Evolutionary conservation across 2,113 vertebrate genomes (phyloP).

Genomic region (Xiphorhynchus elegans): DNA sequence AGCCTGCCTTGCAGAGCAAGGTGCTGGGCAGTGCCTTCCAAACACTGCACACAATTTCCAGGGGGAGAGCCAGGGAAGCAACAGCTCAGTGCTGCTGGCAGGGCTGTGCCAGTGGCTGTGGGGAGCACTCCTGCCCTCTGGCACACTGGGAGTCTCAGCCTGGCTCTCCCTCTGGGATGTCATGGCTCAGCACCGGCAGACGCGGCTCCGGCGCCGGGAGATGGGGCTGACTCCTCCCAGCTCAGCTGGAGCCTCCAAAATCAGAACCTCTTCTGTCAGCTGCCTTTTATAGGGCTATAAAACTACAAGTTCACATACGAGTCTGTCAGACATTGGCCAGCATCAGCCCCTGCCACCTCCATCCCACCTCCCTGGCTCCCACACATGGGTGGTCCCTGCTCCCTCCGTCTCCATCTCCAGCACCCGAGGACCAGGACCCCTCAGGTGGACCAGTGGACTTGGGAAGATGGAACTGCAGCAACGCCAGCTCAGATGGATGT

Average conservation of each 20-base stretch:
- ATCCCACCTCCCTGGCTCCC: background rate
- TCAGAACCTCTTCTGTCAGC: slow-evolving; percentile 69
- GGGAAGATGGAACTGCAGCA: background rate
- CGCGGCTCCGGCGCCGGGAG: background rate
- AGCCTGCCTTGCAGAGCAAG: background rate
- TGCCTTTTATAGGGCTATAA: slow-evolving; percentile 77
- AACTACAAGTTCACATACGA: slow-evolving; percentile 48
- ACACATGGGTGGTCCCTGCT: accelerated
- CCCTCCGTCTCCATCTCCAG: background rate
- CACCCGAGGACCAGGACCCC: background rate
- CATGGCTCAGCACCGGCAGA: slow-evolving; percentile 41
- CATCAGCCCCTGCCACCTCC: background rate
- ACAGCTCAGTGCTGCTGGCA: slow-evolving; percentile 39
- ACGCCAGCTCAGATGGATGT: accelerated
- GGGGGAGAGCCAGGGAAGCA: slow-evolving; percentile 54
- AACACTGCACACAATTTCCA: slow-evolving; percentile 15
- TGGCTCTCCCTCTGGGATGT: slow-evolving; percentile 8
- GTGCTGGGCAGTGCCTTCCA: slow-evolving; percentile 1
- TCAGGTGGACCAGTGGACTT: accelerated
- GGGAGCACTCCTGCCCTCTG: slow-evolving; percentile 38
- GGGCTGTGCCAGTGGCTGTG: background rate
- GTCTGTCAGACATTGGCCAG: background rate
- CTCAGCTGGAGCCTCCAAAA: slow-evolving; percentile 62
- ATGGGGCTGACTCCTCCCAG: slow-evolving; percentile 9
- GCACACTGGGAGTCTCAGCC: slow-evolving; percentile 54